A percentile compares a stretch with the other conserved stretches of the same genome.
These are phyloP conservation scores for Aphrophora alni DNA, from an alignment of 2,888 invertebrate genomes.

Conservation along the genomic window DNA sequence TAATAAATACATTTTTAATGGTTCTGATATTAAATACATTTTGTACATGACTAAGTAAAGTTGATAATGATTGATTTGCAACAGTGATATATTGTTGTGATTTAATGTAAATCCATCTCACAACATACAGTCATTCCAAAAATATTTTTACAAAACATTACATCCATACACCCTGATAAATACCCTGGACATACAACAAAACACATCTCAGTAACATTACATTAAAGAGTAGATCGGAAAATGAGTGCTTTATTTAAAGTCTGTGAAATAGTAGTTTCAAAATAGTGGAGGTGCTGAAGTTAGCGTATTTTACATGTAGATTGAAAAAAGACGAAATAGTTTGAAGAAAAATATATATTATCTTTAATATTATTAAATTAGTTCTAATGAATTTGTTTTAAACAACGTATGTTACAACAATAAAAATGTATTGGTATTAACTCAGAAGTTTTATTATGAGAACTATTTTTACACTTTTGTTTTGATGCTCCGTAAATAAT, in stretches of 20 bases:
- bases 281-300: neutral
- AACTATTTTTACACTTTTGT: too few relatives aligned
- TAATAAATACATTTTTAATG: constrained; percentile 37
- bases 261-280: neutral
- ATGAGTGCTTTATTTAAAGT: neutral
- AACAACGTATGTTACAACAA: too few relatives aligned
- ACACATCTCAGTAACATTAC: neutral
- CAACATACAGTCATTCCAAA: neutral
- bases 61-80: constrained; percentile 25
- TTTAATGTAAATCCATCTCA: neutral
- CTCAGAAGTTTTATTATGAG: too few relatives aligned
- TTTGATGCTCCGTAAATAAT: too few relatives aligned
- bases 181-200: neutral
- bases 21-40: constrained; percentile 37
- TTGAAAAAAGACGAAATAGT: neutral
- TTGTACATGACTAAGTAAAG: constrained; percentile 36
- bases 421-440: too few relatives aligned
- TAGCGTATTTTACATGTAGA: neutral
- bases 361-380: too few relatives aligned
- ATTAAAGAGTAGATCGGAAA: neutral
- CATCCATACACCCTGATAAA: neutral
- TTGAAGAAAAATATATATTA: too few relatives aligned
- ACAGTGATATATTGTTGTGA: constrained; percentile 28
- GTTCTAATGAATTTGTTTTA: too few relatives aligned
- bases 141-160: neutral